Evolutionary conservation across 2,888 invertebrate species (phyloP), one percentile per base, ranked within the genome.

Genomic region (Saturnia pavonia): DNA sequence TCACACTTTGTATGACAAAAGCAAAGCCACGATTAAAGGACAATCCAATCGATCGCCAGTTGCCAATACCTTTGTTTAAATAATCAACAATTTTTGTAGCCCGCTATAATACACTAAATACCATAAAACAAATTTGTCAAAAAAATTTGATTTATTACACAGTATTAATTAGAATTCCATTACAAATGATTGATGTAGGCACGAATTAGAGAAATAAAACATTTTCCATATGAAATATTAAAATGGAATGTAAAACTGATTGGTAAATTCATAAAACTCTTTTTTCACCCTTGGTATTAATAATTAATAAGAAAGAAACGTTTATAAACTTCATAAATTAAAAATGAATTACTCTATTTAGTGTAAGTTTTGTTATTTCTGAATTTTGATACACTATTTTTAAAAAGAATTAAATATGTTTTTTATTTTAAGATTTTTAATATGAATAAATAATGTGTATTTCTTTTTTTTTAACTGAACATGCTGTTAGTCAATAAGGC

Each of bases 101-200:
- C 22, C 9, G 12, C 22, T 54, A 9, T 54, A 54, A 54, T 54
- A 54, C 19, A 54, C 22, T n/a, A 27, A 60, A 27, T 60, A 60
- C 25, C 11, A 27, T 27, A 14, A 60, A 60, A 60, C n/a, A 27
- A 14, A 60, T 60, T 4, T 27, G 57, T 27, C 57, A 60, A 14
- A 19, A 25, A 4, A 11, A 25, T 60, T 60, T 60, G 25, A 60
- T 27, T 60, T 27, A 60, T 60, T 60, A 27, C 57, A 27, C 25
- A 60, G 4, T 27, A 60, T 60, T 60, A 60, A 60, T 60, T 60
- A 25, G 14, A 60, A 60, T 60, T 27, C 57, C 57, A 14, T 60
- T 27, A 27, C 25, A 60, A 60, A 60, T 60, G 57, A 60, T 60
- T 60, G 25, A 60, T 60, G 57, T 57, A 25, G 25, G 22, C 11